Evolutionary conservation across 2,888 invertebrate species (phyloP).

Genomic region (Sphecodes monilicornis): DNA sequence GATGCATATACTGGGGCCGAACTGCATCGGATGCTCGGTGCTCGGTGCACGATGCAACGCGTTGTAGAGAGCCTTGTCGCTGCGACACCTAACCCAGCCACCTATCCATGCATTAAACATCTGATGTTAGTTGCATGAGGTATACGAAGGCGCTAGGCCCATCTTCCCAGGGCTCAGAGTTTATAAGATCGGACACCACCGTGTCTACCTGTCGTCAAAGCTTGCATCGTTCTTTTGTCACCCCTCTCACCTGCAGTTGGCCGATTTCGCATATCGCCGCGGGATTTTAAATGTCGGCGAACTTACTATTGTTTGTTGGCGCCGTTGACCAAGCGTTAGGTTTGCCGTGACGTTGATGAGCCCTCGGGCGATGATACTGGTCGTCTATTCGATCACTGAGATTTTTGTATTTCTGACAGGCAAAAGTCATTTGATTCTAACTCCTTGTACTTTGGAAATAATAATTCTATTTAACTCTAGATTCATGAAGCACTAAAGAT

Average conservation of each 20-base stretch:
- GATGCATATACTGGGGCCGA: slow-evolving; percentile 35
- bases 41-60: slow-evolving; percentile 44
- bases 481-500: too few relatives aligned
- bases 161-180: slow-evolving; percentile 69
- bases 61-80: slow-evolving; percentile 64
- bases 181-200: slow-evolving; percentile 73
- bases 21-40: slow-evolving; percentile 17
- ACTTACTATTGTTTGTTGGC: slow-evolving; percentile 30
- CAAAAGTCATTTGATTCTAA: too few relatives aligned
- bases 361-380: neutral
- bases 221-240: slow-evolving; percentile 64
- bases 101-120: slow-evolving; percentile 82
- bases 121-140: slow-evolving; percentile 83
- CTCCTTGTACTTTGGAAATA: too few relatives aligned
- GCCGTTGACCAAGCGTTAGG: slow-evolving; percentile 13
- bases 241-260: slow-evolving; percentile 56
- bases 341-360: neutral
- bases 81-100: slow-evolving; percentile 77
- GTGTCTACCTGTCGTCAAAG: slow-evolving; percentile 79
- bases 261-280: slow-evolving; percentile 10
- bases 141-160: slow-evolving; percentile 74
- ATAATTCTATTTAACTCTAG: too few relatives aligned
- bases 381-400: neutral
- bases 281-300: slow-evolving; percentile 34
- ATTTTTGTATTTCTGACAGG: too few relatives aligned